phyloP scores from a whole-genome alignment of 2,797 vertebrate genomes.

The Cyprinella venusta region DNA sequence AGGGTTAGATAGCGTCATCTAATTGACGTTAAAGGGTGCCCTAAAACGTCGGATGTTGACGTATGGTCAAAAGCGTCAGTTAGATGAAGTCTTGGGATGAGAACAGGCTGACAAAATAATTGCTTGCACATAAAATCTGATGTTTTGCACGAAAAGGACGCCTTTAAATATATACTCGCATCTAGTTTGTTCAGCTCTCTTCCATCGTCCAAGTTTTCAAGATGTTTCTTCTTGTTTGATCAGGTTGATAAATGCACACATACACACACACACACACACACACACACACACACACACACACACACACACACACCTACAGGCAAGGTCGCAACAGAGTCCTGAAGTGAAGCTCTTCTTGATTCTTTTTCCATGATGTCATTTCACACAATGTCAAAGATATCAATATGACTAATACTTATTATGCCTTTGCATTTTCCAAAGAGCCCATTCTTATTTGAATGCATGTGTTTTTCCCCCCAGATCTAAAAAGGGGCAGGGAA shows the following conservation, averaged over 20 bases:
- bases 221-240: neutral
- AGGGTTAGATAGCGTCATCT: too few species aligned
- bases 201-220: neutral
- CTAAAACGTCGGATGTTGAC: too few species aligned
- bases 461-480: neutral
- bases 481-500: neutral
- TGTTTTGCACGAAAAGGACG: neutral
- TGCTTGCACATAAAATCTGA: neutral
- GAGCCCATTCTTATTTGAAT: neutral
- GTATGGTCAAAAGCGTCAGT: too few species aligned
- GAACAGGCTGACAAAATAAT: neutral
- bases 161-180: neutral
- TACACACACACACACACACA: neutral
- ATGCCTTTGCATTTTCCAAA: slow-evolving; percentile 13
- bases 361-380: slow-evolving; percentile 49
- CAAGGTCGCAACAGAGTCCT: neutral
- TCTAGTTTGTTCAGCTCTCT: neutral
- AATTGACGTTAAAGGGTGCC: too few species aligned
- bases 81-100: too few species aligned
- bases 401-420: slow-evolving; percentile 54
- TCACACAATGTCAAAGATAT: slow-evolving; percentile 35
- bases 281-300: too few species aligned
- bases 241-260: neutral
- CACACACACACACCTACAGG: too few species aligned
- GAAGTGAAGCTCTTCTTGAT: slow-evolving; percentile 5